Base-by-base conservation (phyloP, 2,113 vertebrate species). In the Nothobranchius furzeri region DNA sequence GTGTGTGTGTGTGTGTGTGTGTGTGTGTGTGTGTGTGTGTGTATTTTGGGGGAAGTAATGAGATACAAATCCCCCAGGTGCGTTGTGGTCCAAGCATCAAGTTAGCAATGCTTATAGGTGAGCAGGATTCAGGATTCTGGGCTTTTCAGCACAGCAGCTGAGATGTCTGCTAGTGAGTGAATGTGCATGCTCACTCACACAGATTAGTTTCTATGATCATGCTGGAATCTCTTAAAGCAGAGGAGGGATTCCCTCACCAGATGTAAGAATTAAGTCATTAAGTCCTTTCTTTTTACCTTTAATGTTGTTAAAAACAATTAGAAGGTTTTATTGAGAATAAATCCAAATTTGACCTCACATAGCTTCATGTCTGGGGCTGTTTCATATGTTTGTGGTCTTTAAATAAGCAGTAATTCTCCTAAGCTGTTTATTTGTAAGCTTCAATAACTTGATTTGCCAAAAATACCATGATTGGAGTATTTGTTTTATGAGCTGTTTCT, bases 61-160 rank as follows among this genome's bases (percentile, higher is more conserved):
- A 89, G 84, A 82, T 86, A 73, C 84, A 85, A 86, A 89, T 89
- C 73, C 85, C 64, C 64, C 14, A 68, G 77, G 64, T 15, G 11
- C 75, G 68, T 74, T 72, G 77, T 25, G 25, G 66, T 52, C 56
- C 67, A 66, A 66, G 51, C 82, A 79, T 53, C 1, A 12, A 66
- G 66, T 85, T 77, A 67, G 61, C 60, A 76, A 62, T 67, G 52
- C 62, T 80, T 83, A 81, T 77, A 81, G 76, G 69, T 67, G 51
- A 85, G 82, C 66, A 79, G 76, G 74, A 79, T 72, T 74, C 66
- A 79, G 76, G 74, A 79, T 72, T 74, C 51, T 59, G 12, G 64
- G 85, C 30, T 30, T 30, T 30, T 30, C 73, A 82, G 61, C 51
- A 50, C 70, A 60, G 68, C 76, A 79, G 73, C 75, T 78, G 73